Percentiles rank a stretch among this genome's conserved stretches.
phyloP scores from a whole-genome alignment of 2,888 invertebrate species.

The Himalopsyche anomala region DNA sequence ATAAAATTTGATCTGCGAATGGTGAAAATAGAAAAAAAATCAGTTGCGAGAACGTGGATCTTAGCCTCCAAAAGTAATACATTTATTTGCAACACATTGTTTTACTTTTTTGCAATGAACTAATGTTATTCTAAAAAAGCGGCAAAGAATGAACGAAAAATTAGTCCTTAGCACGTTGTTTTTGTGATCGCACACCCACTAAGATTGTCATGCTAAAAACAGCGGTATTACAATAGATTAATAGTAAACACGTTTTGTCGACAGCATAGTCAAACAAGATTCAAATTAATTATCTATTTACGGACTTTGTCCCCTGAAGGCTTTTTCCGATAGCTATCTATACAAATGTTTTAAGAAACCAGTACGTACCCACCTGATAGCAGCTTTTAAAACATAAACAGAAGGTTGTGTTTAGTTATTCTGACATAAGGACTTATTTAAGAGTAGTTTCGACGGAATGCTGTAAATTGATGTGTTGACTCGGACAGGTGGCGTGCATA shows the following conservation, averaged over 20 bases:
- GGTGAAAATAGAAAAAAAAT: too few species aligned
- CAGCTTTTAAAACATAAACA: neutral
- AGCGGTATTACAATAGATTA: neutral
- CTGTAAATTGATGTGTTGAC: neutral
- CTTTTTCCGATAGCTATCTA: neutral
- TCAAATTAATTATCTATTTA: constrained; percentile 26
- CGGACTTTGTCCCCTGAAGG: constrained; percentile 1
- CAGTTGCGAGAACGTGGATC: too few species aligned
- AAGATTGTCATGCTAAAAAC: neutral
- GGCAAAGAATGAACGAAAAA: too few species aligned
- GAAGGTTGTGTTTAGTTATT: constrained; percentile 9
- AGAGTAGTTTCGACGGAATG: constrained; percentile 1
- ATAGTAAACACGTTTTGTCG: neutral
- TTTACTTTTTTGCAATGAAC: too few species aligned
- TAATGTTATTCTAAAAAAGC: too few species aligned
- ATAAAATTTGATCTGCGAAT: too few species aligned
- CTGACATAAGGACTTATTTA: constrained; percentile 26
- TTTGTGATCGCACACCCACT: too few species aligned
- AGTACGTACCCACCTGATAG: neutral
- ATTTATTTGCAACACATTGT: too few species aligned
- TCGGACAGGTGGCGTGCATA: neutral
- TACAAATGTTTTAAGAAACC: constrained; percentile 12
- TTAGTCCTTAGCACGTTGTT: too few species aligned
- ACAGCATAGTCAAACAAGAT: constrained; percentile 24
- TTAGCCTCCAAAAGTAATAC: too few species aligned